Base-by-base conservation (phyloP, 2,888 invertebrate genomes). In the Polydrusus cervinus region DNA sequence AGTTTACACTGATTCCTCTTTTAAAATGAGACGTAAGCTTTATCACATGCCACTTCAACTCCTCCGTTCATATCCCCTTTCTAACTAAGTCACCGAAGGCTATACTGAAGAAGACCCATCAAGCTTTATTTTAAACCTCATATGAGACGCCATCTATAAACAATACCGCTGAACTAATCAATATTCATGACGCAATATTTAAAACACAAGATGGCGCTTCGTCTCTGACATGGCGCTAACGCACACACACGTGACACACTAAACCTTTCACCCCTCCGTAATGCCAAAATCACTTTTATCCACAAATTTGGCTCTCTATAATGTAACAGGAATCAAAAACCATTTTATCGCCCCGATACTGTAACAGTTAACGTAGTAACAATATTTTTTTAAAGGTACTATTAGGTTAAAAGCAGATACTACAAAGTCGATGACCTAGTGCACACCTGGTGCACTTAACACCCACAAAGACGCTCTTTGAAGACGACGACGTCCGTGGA, bases 401-500 rank as follows among this genome's bases (percentile, higher is more conserved):
- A n/a, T n/a, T n/a, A 25, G 25, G 25, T 25, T 25, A 25, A 43
- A 43, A 13, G 40, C 40, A 43, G 10, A 43, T 43, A 43, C 5
- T 1, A n/a, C 13, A n/a, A 6, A n/a, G 43, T n/a, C 13, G 43
- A 43, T n/a, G 43, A 64, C 64, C 64, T 49, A 49, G 64, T 40
- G 57, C 57, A 60, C 57, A 64, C 64, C 64, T 64, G 34, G 64
- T 49, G 64, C 34, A 49, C 79, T 55, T 78, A 78, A 71, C 78
- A 60, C 74, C 76, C 78, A 69, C 69, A 61, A 69, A 43, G 66
- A 67, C 55, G 67, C 72, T 64, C 64, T 64, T 64, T 78, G 79
- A 74, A 53, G 79, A 76, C 80, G 78, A 76, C 80, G 81, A 79
- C 80, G 81, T 77, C 81, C 80, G 80, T 78, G 78, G 64, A 40